phyloP scores from a whole-genome alignment of 2,797 vertebrate species.

The Channallabes apus region DNA sequence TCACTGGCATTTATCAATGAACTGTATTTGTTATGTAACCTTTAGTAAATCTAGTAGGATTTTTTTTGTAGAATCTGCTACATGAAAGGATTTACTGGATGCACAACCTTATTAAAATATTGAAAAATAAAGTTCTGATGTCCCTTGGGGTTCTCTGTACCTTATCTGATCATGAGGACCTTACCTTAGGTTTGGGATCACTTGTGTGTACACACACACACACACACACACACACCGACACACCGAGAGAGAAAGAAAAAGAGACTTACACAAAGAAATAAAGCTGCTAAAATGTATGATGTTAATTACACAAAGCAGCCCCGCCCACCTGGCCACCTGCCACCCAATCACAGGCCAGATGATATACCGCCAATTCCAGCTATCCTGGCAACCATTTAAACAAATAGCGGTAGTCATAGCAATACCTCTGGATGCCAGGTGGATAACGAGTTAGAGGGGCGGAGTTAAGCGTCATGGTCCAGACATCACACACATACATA shows the following conservation, averaged over 20 bases:
- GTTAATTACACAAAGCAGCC: conserved; percentile 30
- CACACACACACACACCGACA: not conserved
- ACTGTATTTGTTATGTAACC: not conserved
- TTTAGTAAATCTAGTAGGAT: too few relatives aligned
- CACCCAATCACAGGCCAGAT: conserved; percentile 41
- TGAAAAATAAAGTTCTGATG: not conserved
- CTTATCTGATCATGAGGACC: not conserved
- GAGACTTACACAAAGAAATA: not conserved
- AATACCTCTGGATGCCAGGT: conserved; percentile 42
- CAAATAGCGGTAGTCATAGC: conserved; percentile 42
- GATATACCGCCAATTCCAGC: not conserved
- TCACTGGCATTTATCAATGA: not conserved
- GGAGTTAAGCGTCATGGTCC: conserved; percentile 26
- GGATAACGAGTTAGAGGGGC: conserved; percentile 25
- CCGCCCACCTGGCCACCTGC: conserved; percentile 39
- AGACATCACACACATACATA: conserved; percentile 50
- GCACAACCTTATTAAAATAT: not conserved
- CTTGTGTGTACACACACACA: not conserved
- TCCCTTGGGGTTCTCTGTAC: not conserved
- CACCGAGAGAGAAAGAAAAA: not conserved
- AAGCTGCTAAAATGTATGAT: not conserved
- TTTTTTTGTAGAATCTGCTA: not conserved
- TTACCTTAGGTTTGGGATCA: conserved; percentile 1
- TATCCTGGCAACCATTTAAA: conserved; percentile 13
- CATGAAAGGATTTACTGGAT: not conserved